Percentiles rank a stretch among this genome's conserved stretches.
phyloP scores from a whole-genome alignment of 2,888 invertebrate genomes.

The Endomychus coccineus region DNA sequence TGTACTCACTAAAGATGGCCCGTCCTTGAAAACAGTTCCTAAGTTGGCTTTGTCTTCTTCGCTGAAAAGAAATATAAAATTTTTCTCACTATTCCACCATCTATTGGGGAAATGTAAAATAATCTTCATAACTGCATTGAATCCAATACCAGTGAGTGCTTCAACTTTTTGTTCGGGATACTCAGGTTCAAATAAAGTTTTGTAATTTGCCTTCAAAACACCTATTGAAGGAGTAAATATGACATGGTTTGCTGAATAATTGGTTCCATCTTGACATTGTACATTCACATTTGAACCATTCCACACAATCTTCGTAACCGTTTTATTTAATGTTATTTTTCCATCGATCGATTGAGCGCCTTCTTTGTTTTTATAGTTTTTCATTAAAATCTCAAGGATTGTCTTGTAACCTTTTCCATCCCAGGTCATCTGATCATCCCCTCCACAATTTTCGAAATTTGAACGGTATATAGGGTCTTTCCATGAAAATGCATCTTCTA shows the following conservation, averaged over 20 bases:
- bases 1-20: no score
- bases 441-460: slow-evolving; percentile 58
- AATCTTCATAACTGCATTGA: slow-evolving; percentile 27
- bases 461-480: not conserved
- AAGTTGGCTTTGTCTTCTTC: slow-evolving; percentile 23
- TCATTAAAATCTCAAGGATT: slow-evolving; percentile 62
- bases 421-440: slow-evolving; percentile 66
- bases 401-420: slow-evolving; percentile 62
- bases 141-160: slow-evolving; percentile 26
- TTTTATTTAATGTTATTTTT: slow-evolving; percentile 36
- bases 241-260: slow-evolving; percentile 51
- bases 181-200: slow-evolving; percentile 22
- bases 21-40: no score
- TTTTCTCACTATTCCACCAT: slow-evolving; percentile 22
- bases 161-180: slow-evolving; percentile 22
- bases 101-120: slow-evolving; percentile 21
- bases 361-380: slow-evolving; percentile 36
- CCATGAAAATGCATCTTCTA: slow-evolving; percentile 11
- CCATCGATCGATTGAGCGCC: slow-evolving; percentile 32
- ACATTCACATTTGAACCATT: slow-evolving; percentile 30
- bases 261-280: slow-evolving; percentile 44
- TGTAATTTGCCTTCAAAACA: slow-evolving; percentile 25
- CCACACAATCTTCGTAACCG: slow-evolving; percentile 35
- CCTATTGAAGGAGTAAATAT: slow-evolving; percentile 49
- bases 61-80: slow-evolving; percentile 23